Evolutionary conservation across 1,140 invertebrate genomes (phyloP).

Genomic region (Ostrea denselamellosa): DNA sequence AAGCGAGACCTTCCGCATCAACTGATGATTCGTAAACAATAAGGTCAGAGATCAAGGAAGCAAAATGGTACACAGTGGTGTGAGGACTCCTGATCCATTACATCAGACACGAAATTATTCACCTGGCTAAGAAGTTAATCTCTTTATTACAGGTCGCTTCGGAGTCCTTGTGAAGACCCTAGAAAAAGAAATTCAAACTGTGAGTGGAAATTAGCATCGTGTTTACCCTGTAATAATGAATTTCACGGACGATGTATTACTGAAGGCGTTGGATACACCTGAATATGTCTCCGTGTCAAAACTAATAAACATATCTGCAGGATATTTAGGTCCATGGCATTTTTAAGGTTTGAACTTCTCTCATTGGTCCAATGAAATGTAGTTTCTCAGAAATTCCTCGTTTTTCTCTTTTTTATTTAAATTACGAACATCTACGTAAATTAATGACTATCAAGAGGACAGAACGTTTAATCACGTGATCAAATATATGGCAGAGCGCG

Average conservation of each 20-base stretch:
- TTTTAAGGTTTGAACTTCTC: not conserved
- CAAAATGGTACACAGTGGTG: not conserved
- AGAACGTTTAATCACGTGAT: constrained; percentile 1
- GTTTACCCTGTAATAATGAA: constrained; percentile 11
- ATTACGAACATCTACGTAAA: not conserved
- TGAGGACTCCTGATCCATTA: not conserved
- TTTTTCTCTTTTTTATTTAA: not conserved
- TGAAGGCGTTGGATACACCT: not conserved
- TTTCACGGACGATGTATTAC: constrained; percentile 21
- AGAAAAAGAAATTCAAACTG: constrained; percentile 9
- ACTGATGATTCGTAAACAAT: not conserved
- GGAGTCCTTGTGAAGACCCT: not conserved
- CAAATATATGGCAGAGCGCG: constrained; percentile 9
- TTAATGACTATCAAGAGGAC: not conserved
- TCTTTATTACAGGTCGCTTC: not conserved
- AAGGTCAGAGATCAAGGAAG: not conserved
- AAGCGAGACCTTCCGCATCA: constrained; percentile 57
- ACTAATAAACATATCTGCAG: not conserved
- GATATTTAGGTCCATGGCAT: not conserved
- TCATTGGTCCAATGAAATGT: not conserved
- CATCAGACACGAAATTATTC: not conserved
- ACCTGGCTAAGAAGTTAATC: not conserved
- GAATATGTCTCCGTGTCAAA: not conserved
- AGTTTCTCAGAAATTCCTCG: not conserved
- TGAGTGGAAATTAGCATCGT: not conserved